Base-by-base conservation (phyloP, 2,113 vertebrate species). In the Microtus ochrogaster region DNA sequence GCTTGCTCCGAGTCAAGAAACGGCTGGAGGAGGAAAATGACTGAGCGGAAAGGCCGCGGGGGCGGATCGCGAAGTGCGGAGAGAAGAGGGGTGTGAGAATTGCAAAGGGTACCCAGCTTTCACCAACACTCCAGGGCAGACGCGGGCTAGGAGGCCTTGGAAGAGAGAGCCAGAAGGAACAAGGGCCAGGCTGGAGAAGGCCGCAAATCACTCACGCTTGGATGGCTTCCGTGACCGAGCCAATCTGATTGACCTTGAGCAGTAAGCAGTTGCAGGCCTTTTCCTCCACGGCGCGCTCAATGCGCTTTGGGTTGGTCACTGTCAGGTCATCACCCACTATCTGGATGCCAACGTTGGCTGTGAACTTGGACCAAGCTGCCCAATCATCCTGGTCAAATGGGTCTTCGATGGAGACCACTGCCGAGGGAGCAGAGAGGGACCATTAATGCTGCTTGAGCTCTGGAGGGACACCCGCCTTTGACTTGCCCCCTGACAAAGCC, bases 301-400 rank as follows among this genome's bases (percentile, higher is more conserved):
- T 99, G 94, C 99, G 99, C 96, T 99, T 99, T 5, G 99, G 99
- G 98, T 99, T 99, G 72, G 99, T 99, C 97, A 99, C 99, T 0
- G 99, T 99, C 98, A 99, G 98, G 94, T 99, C 99, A 1, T 99
- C 99, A 65, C 99, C 99, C 84, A 99, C 99, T 77, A 99, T 99
- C 98, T 99, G 99, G 97, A 99, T 99, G 61, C 99, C 99, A 68
- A 99, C 99, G 2, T 99, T 99, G 90, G 99, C 98, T 0, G 99
- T 99, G 97, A 99, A 99, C 98, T 99, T 99, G 58, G 99, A 98
- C 99, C 99, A 99, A 88, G 99, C 99, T 10, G 99, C 99, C 99
- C 99, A 99, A 89, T 99, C 99, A 66, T 99, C 99, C 97, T 99
- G 99, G 97, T 99, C 99, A 97, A 99, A 99, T 1, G 99, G 99